phyloP scores from a whole-genome alignment of 2,888 invertebrate species.

The Bellardia bayeri region DNA sequence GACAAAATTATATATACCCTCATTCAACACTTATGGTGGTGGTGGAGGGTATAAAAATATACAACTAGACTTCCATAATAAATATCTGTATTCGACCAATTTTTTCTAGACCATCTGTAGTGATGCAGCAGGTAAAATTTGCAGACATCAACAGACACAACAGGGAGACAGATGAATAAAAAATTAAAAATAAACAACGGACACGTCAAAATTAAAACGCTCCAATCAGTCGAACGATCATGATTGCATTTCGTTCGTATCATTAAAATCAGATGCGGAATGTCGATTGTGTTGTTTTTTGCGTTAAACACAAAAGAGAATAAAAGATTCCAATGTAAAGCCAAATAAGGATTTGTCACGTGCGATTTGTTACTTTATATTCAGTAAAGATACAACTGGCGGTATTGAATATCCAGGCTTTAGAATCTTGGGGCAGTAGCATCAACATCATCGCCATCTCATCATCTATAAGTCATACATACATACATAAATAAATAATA shows the following conservation, averaged over 20 bases:
- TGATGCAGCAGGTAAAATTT: slow-evolving; percentile 28
- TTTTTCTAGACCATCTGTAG: slow-evolving; percentile 23
- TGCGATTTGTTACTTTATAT: slow-evolving; percentile 84
- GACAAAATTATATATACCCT: no score
- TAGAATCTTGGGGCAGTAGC: slow-evolving; percentile 68
- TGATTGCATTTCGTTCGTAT: slow-evolving; percentile 58
- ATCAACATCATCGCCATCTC: slow-evolving; percentile 43
- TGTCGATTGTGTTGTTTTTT: slow-evolving; percentile 55
- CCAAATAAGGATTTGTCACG: slow-evolving; percentile 84
- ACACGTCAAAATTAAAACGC: slow-evolving; percentile 64
- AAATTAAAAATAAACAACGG: slow-evolving; percentile 38
- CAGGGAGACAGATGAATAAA: slow-evolving; percentile 1
- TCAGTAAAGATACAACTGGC: slow-evolving; percentile 83
- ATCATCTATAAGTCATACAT: slow-evolving; percentile 35
- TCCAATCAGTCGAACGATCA: slow-evolving; percentile 63
- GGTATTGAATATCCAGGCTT: slow-evolving; percentile 73
- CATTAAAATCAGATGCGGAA: slow-evolving; percentile 70
- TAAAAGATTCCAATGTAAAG: slow-evolving; percentile 61
- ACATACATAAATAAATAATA: slow-evolving; percentile 52
- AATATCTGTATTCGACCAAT: neutral
- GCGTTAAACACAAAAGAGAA: slow-evolving; percentile 41
- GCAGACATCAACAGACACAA: slow-evolving; percentile 5
- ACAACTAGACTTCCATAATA: no score
- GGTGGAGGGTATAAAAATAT: no score
- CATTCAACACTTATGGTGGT: no score